Base-by-base conservation (phyloP, 1,140 invertebrate genomes). In the Aphelinus atriplicis region DNA sequence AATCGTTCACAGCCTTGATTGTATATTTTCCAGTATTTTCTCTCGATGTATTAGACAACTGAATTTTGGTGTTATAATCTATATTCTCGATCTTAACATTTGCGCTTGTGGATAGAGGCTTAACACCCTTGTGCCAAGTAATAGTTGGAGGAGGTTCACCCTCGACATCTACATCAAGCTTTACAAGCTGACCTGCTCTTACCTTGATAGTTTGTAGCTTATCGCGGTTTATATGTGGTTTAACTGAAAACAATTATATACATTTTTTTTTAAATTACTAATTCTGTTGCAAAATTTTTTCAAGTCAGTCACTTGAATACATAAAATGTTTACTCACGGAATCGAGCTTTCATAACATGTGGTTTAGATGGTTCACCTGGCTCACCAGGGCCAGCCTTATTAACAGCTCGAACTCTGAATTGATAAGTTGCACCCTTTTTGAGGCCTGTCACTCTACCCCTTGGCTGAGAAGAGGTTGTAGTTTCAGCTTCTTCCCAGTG, bases 81-180 rank as follows among this genome's bases (percentile, higher is more conserved):
- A 97, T 95, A 85, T 97, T 96, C 78, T 96, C 95, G 71, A 98
- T 93, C 82, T 92, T 95, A 47, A 90, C 82, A 69, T 90, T 92
- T 71, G 87, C 90, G 84, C 87, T 91, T 78, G 82, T 91, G 78
- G 92, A 89, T 3, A 95, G 79, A 56, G 90, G 89, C 82, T 93
- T 91, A 53, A 90, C 91, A 60, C 91, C 93, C 78, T 97, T 93
- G 53, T 90, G 92, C 98, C 98, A 99, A 10, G 92, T 95, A 72
- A 96, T 92, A 55, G 91, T 94, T 89, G 98, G 97, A 84, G 97
- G 94, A 55, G 98, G 98, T 90, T 98, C 96, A 85, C 97, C 98
- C 82, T 94, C 95, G 67, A 98, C 94, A 84, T 98, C 97, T 3
- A 98, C 94, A 83, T 98, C 95, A 75, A 98, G 91, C 82, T 96